Percentiles rank a stretch among this genome's conserved stretches.
Evolutionary conservation across 2,888 invertebrate species (phyloP).

Genomic region (Cacoxenus indagator): DNA sequence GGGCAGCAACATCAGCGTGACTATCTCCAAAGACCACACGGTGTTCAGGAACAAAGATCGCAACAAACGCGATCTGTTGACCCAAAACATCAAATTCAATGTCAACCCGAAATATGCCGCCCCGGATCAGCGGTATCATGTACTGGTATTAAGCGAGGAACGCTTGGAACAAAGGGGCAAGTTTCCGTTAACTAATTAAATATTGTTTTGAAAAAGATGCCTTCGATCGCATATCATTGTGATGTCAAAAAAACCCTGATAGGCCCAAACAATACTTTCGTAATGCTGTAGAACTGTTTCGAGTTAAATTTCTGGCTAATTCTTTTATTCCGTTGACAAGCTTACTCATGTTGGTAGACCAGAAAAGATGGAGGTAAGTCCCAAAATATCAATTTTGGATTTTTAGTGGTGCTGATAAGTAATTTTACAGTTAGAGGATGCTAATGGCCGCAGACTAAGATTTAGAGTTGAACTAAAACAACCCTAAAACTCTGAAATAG

Average conservation of each 20-base stretch:
- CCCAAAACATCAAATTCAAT: too few relatives aligned
- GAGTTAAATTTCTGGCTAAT: constrained; percentile 68
- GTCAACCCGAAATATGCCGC: too few relatives aligned
- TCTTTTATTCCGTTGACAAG: constrained; percentile 71
- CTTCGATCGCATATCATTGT: constrained; percentile 78
- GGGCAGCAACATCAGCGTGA: constrained; percentile 23
- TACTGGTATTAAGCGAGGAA: constrained; percentile 56
- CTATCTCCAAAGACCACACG: constrained; percentile 14
- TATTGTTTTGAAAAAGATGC: constrained; percentile 72
- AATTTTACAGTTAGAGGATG: constrained; percentile 51
- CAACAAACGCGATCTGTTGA: neutral
- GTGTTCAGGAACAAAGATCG: neutral
- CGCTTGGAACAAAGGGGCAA: constrained; percentile 69
- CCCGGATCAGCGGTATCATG: constrained; percentile 5
- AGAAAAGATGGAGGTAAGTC: constrained; percentile 53
- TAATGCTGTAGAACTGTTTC: constrained; percentile 70
- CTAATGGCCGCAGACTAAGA: constrained; percentile 40
- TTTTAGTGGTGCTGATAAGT: neutral
- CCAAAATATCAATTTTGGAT: neutral
- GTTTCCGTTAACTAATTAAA: constrained; percentile 78
- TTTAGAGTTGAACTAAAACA: constrained; percentile 59
- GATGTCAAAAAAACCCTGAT: constrained; percentile 81
- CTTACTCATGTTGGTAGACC: constrained; percentile 35
- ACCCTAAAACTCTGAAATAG: constrained; percentile 51
- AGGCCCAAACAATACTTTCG: constrained; percentile 77